phyloP scores from a whole-genome alignment of 1,140 invertebrate genomes.

The Pteromalus puparum region DNA sequence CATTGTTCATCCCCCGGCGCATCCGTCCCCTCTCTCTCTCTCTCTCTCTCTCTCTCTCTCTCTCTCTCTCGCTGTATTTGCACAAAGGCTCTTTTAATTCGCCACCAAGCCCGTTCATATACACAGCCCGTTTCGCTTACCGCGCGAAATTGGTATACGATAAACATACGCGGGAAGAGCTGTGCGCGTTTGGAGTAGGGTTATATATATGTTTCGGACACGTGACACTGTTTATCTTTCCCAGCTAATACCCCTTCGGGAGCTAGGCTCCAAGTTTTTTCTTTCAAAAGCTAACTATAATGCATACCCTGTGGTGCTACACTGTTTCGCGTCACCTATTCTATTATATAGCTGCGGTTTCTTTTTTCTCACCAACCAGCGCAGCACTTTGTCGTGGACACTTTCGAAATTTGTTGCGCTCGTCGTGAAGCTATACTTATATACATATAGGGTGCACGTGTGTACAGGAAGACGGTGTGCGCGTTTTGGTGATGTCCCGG shows the following conservation, averaged over 20 bases:
- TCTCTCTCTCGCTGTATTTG: slow-evolving; percentile 27
- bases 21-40: slow-evolving; percentile 27
- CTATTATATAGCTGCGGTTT: neutral
- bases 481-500: too few relatives aligned
- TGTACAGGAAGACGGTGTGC: neutral
- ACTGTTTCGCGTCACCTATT: neutral
- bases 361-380: neutral
- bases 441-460: neutral
- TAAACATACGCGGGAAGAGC: slow-evolving; percentile 28
- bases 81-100: slow-evolving; percentile 51
- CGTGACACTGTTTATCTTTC: slow-evolving; percentile 64
- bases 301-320: neutral
- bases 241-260: slow-evolving; percentile 57
- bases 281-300: slow-evolving; percentile 42
- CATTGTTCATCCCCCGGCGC: slow-evolving; percentile 12
- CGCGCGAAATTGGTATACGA: slow-evolving; percentile 48
- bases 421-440: neutral
- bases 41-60: too few relatives aligned
- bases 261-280: slow-evolving; percentile 42
- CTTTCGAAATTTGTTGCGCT: slow-evolving; percentile 6
- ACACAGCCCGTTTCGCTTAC: neutral
- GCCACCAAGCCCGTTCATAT: slow-evolving; percentile 1
- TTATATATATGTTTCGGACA: slow-evolving; percentile 51
- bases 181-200: neutral
- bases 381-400: neutral